Evolutionary conservation across 2,797 vertebrate genomes (phyloP).

Genomic region (Sebastes hubbsi): DNA sequence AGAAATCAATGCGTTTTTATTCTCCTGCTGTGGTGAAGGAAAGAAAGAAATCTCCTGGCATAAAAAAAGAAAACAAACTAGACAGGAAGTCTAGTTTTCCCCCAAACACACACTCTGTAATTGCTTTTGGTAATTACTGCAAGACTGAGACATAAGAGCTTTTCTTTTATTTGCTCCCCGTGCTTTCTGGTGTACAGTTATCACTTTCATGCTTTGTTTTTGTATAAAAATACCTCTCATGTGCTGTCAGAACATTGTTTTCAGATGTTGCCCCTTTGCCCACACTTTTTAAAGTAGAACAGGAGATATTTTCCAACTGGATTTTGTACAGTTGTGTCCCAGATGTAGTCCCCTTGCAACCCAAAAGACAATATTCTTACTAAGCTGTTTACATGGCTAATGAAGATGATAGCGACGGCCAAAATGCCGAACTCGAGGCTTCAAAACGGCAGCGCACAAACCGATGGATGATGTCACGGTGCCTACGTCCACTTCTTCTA

Average conservation of each 20-base stretch:
- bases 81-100: slow-evolving; percentile 12
- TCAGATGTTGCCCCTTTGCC: neutral
- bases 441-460: too few relatives aligned
- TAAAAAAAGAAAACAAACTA: neutral
- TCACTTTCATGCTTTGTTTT: neutral
- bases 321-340: neutral
- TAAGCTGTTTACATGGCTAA: too few relatives aligned
- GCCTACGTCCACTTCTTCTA: too few relatives aligned
- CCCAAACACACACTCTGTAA: neutral
- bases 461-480: too few relatives aligned
- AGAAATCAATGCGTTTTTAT: neutral
- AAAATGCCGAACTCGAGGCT: too few relatives aligned
- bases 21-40: neutral
- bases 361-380: neutral
- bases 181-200: neutral
- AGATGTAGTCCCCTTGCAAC: neutral
- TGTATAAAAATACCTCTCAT: neutral
- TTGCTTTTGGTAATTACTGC: slow-evolving; percentile 18
- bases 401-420: too few relatives aligned
- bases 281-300: neutral
- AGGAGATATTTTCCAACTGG: neutral
- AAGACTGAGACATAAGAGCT: neutral
- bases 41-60: neutral
- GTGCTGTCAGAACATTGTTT: neutral
- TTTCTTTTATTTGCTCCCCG: neutral